Evolutionary conservation across 2,888 invertebrate genomes (phyloP).

Genomic region (Apocheima hispidaria): DNA sequence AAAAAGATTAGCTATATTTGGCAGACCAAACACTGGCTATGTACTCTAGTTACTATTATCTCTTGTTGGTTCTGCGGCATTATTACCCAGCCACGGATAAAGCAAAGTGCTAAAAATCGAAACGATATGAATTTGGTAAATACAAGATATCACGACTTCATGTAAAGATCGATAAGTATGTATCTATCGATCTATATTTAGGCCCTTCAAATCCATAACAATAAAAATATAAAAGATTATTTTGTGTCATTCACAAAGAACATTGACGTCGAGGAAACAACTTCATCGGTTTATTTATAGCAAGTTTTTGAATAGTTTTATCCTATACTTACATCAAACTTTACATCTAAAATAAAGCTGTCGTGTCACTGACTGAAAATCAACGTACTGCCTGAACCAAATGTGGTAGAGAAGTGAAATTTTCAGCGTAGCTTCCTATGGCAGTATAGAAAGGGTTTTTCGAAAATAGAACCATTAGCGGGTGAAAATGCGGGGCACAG

Average conservation of each 20-base stretch:
- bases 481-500: no score
- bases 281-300: constrained; percentile 1
- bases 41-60: constrained; percentile 29
- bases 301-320: neutral
- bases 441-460: no score
- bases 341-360: neutral
- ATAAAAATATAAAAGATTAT: constrained; percentile 12
- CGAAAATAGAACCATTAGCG: no score
- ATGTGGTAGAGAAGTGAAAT: no score
- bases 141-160: constrained; percentile 30
- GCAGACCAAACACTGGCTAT: constrained; percentile 42
- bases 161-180: constrained; percentile 31
- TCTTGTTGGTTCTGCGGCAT: constrained; percentile 35
- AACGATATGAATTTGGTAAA: constrained; percentile 22
- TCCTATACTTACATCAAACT: neutral
- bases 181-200: constrained; percentile 19
- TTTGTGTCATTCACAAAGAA: neutral
- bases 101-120: constrained; percentile 35
- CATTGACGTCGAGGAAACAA: neutral
- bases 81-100: constrained; percentile 29
- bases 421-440: no score
- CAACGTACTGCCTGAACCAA: no score
- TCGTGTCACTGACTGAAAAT: neutral
- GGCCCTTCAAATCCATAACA: neutral
- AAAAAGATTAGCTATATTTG: constrained; percentile 43